Conservation (phyloP, 2,888 invertebrate genomes). For the Eumacrocentrus americanus region DNA sequence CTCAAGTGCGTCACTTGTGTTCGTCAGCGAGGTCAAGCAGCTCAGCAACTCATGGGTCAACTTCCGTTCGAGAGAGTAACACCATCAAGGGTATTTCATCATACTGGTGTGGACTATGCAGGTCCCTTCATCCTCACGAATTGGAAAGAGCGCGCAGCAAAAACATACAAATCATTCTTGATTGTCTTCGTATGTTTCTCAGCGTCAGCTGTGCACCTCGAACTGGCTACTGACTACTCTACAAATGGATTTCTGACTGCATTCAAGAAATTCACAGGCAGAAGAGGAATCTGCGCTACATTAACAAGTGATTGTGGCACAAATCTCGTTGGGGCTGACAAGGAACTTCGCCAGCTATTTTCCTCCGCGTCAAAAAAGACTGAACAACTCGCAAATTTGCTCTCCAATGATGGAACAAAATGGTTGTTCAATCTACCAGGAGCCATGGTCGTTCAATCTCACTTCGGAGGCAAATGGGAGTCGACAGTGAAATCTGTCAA, state of each 20-base stretch:
- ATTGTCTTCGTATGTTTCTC: too few species aligned
- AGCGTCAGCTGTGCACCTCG: slow-evolving; percentile 41
- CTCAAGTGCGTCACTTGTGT: slow-evolving; percentile 22
- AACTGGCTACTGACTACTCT: too few species aligned
- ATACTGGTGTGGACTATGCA: slow-evolving; percentile 33
- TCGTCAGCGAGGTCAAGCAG: not conserved
- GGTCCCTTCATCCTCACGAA: slow-evolving; percentile 29
- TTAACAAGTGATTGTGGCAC: slow-evolving; percentile 37
- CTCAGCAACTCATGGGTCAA: slow-evolving; percentile 43
- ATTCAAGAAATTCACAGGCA: slow-evolving; percentile 33
- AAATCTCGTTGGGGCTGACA: slow-evolving; percentile 26
- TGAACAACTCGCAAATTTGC: too few species aligned
- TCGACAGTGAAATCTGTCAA: slow-evolving; percentile 26
- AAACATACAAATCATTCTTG: slow-evolving; percentile 35
- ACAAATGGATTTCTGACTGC: slow-evolving; percentile 39
- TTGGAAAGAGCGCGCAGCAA: slow-evolving; percentile 14
- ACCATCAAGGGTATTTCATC: slow-evolving; percentile 20
- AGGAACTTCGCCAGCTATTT: not conserved
- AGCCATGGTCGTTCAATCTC: too few species aligned
- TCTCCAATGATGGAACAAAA: slow-evolving; percentile 1
- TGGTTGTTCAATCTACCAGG: slow-evolving; percentile 20
- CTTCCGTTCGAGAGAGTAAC: slow-evolving; percentile 35
- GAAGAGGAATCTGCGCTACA: slow-evolving; percentile 32
- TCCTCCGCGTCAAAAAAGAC: too few species aligned
- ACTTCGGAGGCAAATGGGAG: slow-evolving; percentile 18